Conservation (phyloP, 2,113 vertebrate genomes). For the Chlorocebus sabaeus region DNA sequence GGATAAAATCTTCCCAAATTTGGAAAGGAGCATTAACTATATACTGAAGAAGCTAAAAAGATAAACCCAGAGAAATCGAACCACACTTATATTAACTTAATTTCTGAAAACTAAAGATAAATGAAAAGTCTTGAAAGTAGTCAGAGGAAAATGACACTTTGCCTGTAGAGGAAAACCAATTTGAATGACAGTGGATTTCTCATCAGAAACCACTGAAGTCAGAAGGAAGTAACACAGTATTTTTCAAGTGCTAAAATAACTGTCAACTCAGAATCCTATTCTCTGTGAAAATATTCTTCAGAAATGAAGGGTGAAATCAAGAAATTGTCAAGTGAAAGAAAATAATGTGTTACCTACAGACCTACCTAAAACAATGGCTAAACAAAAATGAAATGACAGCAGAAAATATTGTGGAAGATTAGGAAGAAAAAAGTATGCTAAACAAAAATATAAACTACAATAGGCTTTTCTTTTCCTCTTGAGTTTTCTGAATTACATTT, state of each 20-base stretch:
- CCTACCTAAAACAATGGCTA: neutral
- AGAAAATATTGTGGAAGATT: neutral
- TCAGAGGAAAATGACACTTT: neutral
- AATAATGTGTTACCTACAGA: neutral
- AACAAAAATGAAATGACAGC: neutral
- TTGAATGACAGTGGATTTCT: neutral
- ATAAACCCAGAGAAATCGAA: neutral
- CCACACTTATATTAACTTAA: neutral
- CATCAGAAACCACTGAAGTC: neutral
- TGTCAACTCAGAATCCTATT: neutral
- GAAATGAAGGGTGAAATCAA: neutral
- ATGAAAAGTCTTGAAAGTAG: neutral
- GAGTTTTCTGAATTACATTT: no score
- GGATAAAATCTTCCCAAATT: neutral
- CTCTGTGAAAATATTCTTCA: neutral
- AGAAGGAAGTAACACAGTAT: neutral
- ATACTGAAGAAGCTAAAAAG: neutral
- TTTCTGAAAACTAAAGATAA: neutral
- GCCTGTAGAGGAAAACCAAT: neutral
- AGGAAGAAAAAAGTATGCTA: neutral
- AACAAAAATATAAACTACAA: neutral
- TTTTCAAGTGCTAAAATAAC: neutral
- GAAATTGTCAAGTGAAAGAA: neutral
- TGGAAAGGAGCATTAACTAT: neutral
- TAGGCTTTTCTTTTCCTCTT: no score